Evolutionary conservation across 2,113 vertebrate genomes (phyloP).

Genomic region (Rhinopomastus cyanomelas): DNA sequence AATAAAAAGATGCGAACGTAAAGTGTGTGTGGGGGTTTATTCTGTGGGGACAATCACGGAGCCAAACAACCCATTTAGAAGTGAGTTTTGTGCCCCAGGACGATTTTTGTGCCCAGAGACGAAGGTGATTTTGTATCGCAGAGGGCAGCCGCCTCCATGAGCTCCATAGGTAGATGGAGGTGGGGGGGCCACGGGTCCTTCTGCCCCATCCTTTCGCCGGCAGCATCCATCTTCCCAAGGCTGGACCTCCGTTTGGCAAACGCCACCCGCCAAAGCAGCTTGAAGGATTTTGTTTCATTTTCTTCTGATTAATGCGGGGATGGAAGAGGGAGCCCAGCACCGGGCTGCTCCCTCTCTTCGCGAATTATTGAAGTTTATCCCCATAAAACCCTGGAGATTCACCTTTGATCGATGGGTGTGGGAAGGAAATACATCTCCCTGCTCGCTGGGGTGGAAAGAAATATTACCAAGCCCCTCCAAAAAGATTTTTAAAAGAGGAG

Average conservation of each 20-base stretch:
- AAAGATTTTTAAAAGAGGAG: not conserved
- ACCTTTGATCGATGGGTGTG: conserved; percentile 59
- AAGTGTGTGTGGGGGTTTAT: not conserved
- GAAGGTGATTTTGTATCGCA: not conserved
- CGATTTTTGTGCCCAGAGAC: not conserved
- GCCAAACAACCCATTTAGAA: not conserved
- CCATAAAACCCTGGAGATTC: conserved; percentile 58
- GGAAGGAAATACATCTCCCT: not conserved
- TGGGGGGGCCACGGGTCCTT: not conserved
- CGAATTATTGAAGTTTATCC: conserved; percentile 59
- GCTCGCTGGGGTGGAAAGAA: not conserved
- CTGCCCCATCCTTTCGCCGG: not conserved
- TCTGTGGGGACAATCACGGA: too few species aligned
- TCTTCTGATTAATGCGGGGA: not conserved
- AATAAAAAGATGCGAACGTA: not conserved
- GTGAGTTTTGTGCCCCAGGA: not conserved
- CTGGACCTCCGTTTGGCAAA: not conserved
- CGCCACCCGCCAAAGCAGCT: not conserved
- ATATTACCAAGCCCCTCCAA: not conserved
- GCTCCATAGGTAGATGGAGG: not conserved
- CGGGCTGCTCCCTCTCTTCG: not conserved
- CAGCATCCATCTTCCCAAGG: not conserved
- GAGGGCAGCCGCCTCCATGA: not conserved
- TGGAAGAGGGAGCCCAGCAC: not conserved
- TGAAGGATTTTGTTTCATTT: not conserved